These are phyloP conservation scores for Agrotis clavis DNA, from an alignment of 2,888 invertebrate species.

Conservation along the genomic window DNA sequence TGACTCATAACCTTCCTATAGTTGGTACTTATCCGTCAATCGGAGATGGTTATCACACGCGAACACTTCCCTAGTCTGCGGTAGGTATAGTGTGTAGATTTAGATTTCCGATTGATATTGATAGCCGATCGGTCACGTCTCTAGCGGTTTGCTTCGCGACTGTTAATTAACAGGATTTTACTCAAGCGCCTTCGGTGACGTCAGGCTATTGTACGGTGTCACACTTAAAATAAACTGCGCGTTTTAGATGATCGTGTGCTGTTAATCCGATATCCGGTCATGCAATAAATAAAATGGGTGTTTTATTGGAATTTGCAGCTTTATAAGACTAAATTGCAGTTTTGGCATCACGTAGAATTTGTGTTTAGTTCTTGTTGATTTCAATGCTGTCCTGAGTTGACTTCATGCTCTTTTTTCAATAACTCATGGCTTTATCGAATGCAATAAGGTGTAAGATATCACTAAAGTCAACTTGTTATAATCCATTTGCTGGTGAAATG, in stretches of 20 bases:
- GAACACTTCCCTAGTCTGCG: conserved; percentile 78
- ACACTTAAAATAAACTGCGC: conserved; percentile 60
- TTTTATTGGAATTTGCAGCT: conserved; percentile 5
- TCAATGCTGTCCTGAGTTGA: not conserved
- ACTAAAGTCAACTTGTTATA: no score
- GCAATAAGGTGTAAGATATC: no score
- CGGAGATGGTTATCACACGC: conserved; percentile 53
- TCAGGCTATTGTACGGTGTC: conserved; percentile 71
- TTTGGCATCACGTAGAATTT: no score
- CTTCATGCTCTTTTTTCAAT: no score
- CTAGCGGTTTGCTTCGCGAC: conserved; percentile 69
- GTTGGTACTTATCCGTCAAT: conserved; percentile 54
- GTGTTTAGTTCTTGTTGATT: not conserved
- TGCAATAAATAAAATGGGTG: conserved; percentile 38
- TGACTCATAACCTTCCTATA: conserved; percentile 45
- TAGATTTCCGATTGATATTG: conserved; percentile 84
- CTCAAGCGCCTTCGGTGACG: conserved; percentile 84
- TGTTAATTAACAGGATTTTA: conserved; percentile 79
- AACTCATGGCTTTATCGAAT: no score
- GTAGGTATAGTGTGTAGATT: conserved; percentile 83
- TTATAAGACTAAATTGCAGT: not conserved
- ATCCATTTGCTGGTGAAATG: no score
- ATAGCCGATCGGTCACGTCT: conserved; percentile 87
- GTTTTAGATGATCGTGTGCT: conserved; percentile 56
- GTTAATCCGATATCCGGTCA: conserved; percentile 62